phyloP scores from a whole-genome alignment of 1,140 invertebrate species.

The Lanistes nyassanus region DNA sequence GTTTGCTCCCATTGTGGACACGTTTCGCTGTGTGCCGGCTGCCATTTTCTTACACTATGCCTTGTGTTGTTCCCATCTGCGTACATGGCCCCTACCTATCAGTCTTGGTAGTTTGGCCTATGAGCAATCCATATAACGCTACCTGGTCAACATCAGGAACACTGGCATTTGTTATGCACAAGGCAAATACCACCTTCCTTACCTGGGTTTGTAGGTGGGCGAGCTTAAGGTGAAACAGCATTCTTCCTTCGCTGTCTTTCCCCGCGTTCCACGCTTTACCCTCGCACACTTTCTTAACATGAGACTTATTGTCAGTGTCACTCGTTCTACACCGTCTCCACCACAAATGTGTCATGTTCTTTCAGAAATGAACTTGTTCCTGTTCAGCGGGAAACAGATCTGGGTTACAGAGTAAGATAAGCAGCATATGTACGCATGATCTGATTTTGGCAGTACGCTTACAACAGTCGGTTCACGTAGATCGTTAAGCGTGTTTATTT shows the following conservation, averaged over 20 bases:
- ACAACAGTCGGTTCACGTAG: no score
- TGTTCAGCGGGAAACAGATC: no score
- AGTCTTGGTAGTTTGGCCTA: constrained; percentile 3
- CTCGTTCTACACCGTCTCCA: not conserved
- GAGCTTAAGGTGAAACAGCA: not conserved
- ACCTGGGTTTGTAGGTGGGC: constrained; percentile 3
- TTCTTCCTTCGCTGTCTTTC: not conserved
- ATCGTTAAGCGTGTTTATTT: no score
- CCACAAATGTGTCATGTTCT: no score
- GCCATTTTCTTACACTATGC: not conserved
- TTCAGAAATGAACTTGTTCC: no score
- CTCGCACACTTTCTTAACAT: not conserved
- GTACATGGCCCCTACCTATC: not conserved
- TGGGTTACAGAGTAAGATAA: no score
- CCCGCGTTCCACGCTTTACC: not conserved
- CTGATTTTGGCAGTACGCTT: no score
- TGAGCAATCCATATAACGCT: constrained; percentile 3
- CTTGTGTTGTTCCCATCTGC: constrained; percentile 4
- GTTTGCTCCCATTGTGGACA: not conserved
- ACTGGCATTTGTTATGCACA: not conserved
- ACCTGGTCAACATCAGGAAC: constrained; percentile 1
- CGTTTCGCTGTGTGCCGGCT: not conserved
- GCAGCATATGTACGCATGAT: no score
- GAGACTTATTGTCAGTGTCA: not conserved
- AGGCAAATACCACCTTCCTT: not conserved